Base-by-base conservation (phyloP, 2,888 invertebrate species). In the Carpatolechia fugitivella region DNA sequence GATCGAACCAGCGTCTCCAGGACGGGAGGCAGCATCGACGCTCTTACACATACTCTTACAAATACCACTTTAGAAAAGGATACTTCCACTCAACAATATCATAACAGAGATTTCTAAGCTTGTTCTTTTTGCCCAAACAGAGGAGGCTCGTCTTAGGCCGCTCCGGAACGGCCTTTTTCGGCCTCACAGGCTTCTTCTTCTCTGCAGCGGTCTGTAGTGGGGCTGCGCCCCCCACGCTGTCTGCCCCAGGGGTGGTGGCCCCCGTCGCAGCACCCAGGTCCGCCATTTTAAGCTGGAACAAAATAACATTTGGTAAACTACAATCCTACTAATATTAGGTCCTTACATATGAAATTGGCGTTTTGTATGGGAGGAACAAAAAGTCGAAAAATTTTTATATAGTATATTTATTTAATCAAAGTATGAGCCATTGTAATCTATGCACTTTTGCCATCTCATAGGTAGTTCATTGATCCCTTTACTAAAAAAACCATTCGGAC, bases 1-100 rank as follows among this genome's bases (percentile, higher is more conserved):
- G n/a, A n/a, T n/a, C n/a, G n/a, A n/a, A n/a, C n/a, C n/a, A n/a
- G n/a, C n/a, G n/a, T n/a, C n/a, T n/a, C n/a, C n/a, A n/a, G n/a
- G n/a, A n/a, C n/a, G n/a, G n/a, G n/a, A n/a, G n/a, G n/a, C n/a
- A n/a, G n/a, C n/a, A n/a, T n/a, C n/a, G n/a, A n/a, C n/a, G n/a
- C n/a, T n/a, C n/a, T n/a, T n/a, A n/a, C n/a, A n/a, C n/a, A n/a
- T n/a, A n/a, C n/a, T n/a, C n/a, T n/a, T n/a, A n/a, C n/a, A n/a
- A n/a, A n/a, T n/a, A n/a, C n/a, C n/a, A n/a, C n/a, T 40, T 57
- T 66, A 61, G 6, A 89, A 96, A 97, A 97, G 97, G 98, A 98
- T 98, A 98, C 98, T 98, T 99, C 99, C 99, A 99, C 90, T 99
- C 99, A 58, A 98, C 98, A 69, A 99, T 95, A 78, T 94, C 95